Conservation (phyloP, 2,888 invertebrate species). For the Myopa testacea region DNA sequence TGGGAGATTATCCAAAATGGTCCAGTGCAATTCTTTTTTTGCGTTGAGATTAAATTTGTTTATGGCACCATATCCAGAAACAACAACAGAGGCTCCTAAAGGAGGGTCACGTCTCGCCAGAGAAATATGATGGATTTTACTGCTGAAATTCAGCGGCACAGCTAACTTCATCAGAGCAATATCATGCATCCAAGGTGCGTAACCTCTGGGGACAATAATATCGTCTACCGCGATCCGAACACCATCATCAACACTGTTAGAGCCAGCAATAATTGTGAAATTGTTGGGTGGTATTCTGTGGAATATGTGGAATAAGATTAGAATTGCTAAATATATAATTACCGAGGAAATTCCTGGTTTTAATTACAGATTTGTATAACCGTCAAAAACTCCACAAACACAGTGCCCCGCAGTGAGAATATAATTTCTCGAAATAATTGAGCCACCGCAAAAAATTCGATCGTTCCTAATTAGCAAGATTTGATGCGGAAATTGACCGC, state of each 20-base stretch:
- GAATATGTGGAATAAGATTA: too few relatives aligned
- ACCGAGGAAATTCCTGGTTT: too few relatives aligned
- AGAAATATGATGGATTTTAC: constrained; percentile 53
- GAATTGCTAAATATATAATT: too few relatives aligned
- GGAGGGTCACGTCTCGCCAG: constrained; percentile 54
- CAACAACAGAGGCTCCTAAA: constrained; percentile 49
- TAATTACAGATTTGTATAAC: too few relatives aligned
- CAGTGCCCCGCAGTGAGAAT: constrained; percentile 63
- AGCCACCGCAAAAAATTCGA: constrained; percentile 54
- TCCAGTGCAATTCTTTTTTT: constrained; percentile 56
- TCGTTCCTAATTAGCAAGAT: constrained; percentile 55
- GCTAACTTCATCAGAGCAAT: constrained; percentile 55
- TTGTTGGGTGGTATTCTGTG: neutral
- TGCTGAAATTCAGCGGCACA: constrained; percentile 52
- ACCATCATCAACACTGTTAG: constrained; percentile 57
- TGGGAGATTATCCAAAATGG: constrained; percentile 52
- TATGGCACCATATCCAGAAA: constrained; percentile 61
- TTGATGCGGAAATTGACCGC: constrained; percentile 63
- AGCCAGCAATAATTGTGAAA: constrained; percentile 43
- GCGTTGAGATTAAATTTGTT: constrained; percentile 53
- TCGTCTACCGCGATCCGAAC: constrained; percentile 51
- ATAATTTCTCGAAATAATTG: constrained; percentile 51
- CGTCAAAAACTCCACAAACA: constrained; percentile 47
- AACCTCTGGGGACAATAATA: constrained; percentile 55
- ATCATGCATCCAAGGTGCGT: constrained; percentile 57